Evolutionary conservation across 2,113 vertebrate species (phyloP).

Genomic region (Otocyon megalotis): DNA sequence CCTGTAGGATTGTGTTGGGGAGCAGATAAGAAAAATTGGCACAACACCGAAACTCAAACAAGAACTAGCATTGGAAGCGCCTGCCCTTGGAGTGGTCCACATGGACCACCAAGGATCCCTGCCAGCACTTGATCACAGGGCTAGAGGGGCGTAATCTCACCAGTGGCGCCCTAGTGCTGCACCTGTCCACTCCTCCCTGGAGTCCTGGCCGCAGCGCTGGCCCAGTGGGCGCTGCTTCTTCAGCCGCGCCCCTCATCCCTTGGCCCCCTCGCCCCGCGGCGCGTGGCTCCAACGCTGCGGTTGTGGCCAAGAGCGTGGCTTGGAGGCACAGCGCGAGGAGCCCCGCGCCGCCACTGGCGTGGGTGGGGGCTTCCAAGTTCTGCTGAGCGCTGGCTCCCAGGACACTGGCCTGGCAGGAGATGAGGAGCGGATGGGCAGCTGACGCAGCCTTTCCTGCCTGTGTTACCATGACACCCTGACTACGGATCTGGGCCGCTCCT

Average conservation of each 20-base stretch:
- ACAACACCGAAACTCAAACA: not conserved
- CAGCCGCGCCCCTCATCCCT: not conserved
- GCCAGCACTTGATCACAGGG: not conserved
- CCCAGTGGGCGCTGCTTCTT: not conserved
- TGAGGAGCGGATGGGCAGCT: no score
- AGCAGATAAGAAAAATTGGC: not conserved
- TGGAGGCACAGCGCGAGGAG: not conserved
- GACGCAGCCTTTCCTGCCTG: fast-evolving
- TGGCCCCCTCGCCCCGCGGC: not conserved
- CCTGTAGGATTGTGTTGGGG: not conserved
- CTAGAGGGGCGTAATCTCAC: not conserved
- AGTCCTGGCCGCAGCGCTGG: not conserved
- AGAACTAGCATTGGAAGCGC: not conserved
- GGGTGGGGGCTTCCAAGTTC: fast-evolving
- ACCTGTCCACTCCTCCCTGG: not conserved
- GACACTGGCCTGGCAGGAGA: fast-evolving
- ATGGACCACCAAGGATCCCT: not conserved
- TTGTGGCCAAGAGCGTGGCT: not conserved
- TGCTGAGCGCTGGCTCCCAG: fast-evolving
- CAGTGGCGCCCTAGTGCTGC: not conserved
- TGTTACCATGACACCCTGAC: fast-evolving
- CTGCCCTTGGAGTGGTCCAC: not conserved
- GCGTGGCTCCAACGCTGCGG: not conserved
- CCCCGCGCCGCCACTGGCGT: not conserved
- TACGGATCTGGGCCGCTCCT: no score